A percentile compares a stretch with the other conserved stretches of the same genome.
Conservation (phyloP, 2,888 invertebrate genomes). For the Pristionchus japonicus region DNA sequence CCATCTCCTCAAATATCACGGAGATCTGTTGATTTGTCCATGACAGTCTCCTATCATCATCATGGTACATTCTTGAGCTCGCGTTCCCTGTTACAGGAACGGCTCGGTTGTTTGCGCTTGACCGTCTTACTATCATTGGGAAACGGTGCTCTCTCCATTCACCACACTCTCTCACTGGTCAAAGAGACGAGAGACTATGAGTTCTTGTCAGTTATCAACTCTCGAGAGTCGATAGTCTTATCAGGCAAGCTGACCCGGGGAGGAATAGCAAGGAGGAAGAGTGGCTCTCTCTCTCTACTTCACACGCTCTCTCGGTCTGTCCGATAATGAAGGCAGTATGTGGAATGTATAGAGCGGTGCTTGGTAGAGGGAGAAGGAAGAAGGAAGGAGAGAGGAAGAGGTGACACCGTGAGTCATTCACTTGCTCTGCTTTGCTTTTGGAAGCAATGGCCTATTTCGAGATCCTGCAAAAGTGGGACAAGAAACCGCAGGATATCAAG, state of each 20-base stretch:
- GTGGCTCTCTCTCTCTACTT: too few species aligned
- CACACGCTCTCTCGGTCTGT: too few species aligned
- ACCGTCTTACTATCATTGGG: neutral
- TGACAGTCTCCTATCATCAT: too few species aligned
- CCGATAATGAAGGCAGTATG: too few species aligned
- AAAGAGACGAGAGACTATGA: neutral
- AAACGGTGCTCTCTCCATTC: neutral
- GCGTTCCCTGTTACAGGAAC: neutral
- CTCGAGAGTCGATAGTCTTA: neutral
- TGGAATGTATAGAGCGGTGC: too few species aligned
- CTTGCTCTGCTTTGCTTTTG: neutral
- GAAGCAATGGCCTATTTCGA: neutral
- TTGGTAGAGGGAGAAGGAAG: neutral
- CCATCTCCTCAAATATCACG: too few species aligned
- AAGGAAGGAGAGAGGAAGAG: neutral
- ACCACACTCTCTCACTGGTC: neutral
- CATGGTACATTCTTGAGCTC: too few species aligned
- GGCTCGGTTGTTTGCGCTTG: neutral
- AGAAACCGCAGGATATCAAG: neutral
- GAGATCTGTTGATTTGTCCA: too few species aligned
- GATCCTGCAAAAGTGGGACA: neutral
- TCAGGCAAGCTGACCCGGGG: neutral
- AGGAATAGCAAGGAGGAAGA: neutral
- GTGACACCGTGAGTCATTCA: neutral
- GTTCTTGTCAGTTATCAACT: neutral